Percentiles rank a stretch among this genome's conserved stretches.
phyloP scores from a whole-genome alignment of 2,113 vertebrate genomes.

The Dipodomys spectabilis region DNA sequence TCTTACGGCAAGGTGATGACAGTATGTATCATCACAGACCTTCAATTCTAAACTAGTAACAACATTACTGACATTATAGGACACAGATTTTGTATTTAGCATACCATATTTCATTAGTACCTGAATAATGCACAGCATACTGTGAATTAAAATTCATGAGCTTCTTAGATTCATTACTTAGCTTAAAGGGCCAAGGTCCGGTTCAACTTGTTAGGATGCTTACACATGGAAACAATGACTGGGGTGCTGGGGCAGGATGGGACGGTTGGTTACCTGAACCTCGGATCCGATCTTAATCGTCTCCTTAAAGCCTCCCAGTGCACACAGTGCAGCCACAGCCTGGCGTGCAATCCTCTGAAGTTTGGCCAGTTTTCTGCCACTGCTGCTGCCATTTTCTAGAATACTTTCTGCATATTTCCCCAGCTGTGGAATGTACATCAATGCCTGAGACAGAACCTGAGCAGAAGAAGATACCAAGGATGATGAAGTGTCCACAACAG shows the following conservation, averaged over 20 bases:
- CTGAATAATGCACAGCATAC: background rate
- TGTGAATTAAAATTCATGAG: background rate
- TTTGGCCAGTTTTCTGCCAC: conserved; percentile 95
- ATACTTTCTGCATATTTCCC: conserved; percentile 98
- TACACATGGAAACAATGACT: background rate
- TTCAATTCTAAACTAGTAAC: conserved; percentile 18
- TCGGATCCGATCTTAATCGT: conserved; percentile 99
- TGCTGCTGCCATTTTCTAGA: conserved; percentile 96
- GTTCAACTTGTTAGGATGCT: background rate
- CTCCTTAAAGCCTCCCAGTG: conserved; percentile 98
- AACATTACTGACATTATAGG: background rate
- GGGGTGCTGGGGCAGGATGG: background rate
- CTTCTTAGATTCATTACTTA: conserved; percentile 31
- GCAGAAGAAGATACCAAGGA: background rate
- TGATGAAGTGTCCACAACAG: background rate
- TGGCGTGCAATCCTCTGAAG: conserved; percentile 97
- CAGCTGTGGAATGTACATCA: conserved; percentile 98
- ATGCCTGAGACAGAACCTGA: conserved; percentile 95
- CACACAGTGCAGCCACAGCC: conserved; percentile 97
- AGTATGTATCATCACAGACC: background rate
- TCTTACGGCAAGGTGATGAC: background rate
- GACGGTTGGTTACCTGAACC: conserved; percentile 91
- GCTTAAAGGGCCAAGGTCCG: background rate
- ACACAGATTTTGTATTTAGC: background rate
- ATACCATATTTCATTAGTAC: background rate